phyloP scores from a whole-genome alignment of 2,113 vertebrate genomes.

The Semnopithecus entellus region DNA sequence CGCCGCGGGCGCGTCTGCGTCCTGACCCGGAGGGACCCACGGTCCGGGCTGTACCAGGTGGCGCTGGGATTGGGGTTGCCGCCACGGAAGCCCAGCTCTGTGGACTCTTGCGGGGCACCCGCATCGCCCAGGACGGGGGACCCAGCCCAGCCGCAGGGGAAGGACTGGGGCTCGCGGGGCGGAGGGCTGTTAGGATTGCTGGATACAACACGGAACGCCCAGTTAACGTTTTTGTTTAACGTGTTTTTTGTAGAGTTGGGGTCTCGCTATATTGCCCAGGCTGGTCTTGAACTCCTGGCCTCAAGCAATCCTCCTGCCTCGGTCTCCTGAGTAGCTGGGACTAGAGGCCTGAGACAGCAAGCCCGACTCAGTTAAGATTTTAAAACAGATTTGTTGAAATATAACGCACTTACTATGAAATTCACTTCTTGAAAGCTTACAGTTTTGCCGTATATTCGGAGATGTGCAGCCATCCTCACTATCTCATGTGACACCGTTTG shows the following conservation, averaged over 20 bases:
- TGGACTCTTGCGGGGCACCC: neutral
- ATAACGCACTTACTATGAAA: accelerated
- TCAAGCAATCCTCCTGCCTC: neutral
- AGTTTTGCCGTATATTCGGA: accelerated
- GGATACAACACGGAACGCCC: neutral
- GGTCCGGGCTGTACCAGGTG: too few species aligned
- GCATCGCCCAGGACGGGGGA: neutral
- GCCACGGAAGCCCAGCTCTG: neutral
- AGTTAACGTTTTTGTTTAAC: neutral
- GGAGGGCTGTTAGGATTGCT: neutral
- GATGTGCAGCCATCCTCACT: neutral
- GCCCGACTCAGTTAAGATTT: too few species aligned
- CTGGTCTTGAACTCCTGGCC: neutral
- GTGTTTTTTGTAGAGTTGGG: neutral
- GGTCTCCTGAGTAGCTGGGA: neutral
- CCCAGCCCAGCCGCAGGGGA: neutral
- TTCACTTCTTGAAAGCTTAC: neutral
- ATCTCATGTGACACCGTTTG: neutral
- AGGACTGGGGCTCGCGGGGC: neutral
- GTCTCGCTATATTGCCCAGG: neutral
- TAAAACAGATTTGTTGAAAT: neutral
- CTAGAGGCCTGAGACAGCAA: neutral
- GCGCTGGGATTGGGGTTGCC: too few species aligned
- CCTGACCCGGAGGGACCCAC: neutral
- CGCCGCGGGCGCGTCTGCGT: too few species aligned